A percentile compares a stretch with the other conserved stretches of the same genome.
Evolutionary conservation across 2,888 invertebrate genomes (phyloP).

Genomic region (Baronia brevicornis): DNA sequence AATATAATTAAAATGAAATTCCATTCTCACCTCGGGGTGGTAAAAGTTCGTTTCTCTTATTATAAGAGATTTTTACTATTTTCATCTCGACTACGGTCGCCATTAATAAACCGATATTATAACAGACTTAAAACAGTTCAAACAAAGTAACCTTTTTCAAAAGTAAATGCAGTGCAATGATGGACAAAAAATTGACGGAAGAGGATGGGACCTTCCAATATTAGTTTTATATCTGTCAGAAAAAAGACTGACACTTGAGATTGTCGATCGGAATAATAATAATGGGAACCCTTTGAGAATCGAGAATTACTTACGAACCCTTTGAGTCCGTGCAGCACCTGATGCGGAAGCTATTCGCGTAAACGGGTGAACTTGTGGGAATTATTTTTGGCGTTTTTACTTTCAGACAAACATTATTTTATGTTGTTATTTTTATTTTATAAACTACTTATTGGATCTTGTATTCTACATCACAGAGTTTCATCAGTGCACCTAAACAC

Average conservation of each 20-base stretch:
- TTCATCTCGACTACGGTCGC: slow-evolving; percentile 25
- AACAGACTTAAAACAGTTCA: slow-evolving; percentile 32
- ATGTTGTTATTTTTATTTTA: no score
- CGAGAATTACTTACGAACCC: slow-evolving; percentile 53
- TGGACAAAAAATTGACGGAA: slow-evolving; percentile 64
- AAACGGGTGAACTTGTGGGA: slow-evolving; percentile 19
- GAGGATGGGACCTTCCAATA: slow-evolving; percentile 74
- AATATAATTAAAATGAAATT: slow-evolving; percentile 52
- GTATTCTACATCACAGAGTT: no score
- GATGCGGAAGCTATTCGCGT: slow-evolving; percentile 70
- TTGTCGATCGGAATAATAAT: slow-evolving; percentile 69
- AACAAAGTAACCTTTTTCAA: slow-evolving; percentile 54
- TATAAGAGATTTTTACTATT: slow-evolving; percentile 30
- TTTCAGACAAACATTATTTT: no score
- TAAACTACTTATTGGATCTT: no score
- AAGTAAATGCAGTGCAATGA: slow-evolving; percentile 50
- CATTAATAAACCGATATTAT: slow-evolving; percentile 15
- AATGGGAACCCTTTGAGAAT: slow-evolving; percentile 58
- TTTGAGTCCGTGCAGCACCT: slow-evolving; percentile 59
- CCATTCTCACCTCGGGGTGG: slow-evolving; percentile 63
- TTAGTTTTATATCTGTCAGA: slow-evolving; percentile 71
- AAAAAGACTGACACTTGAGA: slow-evolving; percentile 65
- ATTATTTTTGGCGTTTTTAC: slow-evolving; percentile 1
- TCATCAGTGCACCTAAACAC: no score
- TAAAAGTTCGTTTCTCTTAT: slow-evolving; percentile 45